Evolutionary conservation across 1,140 invertebrate genomes (phyloP), one percentile per base, ranked within the genome.

Genomic region (Nasonia giraulti): DNA sequence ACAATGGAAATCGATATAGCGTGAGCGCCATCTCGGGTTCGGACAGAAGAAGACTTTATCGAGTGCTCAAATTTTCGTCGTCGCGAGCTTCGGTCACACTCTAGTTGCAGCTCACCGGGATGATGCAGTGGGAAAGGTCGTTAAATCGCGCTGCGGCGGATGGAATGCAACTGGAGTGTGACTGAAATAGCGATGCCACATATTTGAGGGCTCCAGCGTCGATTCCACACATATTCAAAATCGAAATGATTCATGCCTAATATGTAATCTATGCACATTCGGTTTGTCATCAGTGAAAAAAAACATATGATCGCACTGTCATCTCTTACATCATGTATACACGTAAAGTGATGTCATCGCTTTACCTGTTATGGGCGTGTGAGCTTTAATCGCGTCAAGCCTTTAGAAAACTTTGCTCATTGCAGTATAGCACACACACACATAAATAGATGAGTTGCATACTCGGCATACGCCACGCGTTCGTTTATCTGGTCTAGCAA

Each of bases 1-100:
- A 75, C 80, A 75, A 82, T 37, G 55, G n/a, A 31, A 62, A 73
- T 33, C 27, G 69, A 82, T 82, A 50, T 82, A 33, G 11, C n/a
- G 31, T 23, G 1, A 44, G 33, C 31, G 12, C 4, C 14, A 50
- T 68, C 17, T 80, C 33, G 33, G 4, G 6, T 69, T 80, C n/a
- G 12, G 68, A 8, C 66, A 27, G 66, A 68, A 17, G 20, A 68
- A 55, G 47, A 47, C 27, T 69, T 66, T 69, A 82, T 17, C n/a
- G 71, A 75, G 31, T 17, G 27, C 74, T 77, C 37, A 68, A 76
- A 68, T 47, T 77, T 68, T 44, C 17, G 2, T 50, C 20, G 33
- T 37, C 20, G n/a, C 44, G n/a, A 37, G 33, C 44, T 37, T 20
- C 7, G 47, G 31, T 23, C 47, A 75, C 73, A 75, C 71, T 82